phyloP scores from a whole-genome alignment of 2,888 invertebrate species.

The Idaea dimidiata region DNA sequence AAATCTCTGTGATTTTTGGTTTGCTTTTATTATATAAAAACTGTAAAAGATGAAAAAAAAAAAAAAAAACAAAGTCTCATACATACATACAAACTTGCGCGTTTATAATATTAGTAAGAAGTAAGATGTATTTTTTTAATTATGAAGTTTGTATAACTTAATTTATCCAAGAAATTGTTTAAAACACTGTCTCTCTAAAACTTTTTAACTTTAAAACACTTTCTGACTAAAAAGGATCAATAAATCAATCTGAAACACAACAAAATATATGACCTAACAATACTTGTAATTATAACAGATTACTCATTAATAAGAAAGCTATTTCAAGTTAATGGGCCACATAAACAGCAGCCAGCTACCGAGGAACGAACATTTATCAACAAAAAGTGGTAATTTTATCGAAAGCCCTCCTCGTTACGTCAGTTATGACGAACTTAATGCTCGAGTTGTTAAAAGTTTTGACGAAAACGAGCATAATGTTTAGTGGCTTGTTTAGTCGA shows the following conservation, averaged over 20 bases:
- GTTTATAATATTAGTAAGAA: no score
- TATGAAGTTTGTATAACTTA: no score
- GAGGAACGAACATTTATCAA: conserved; percentile 64
- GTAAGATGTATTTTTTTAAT: no score
- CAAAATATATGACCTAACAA: conserved; percentile 49
- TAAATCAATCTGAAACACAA: conserved; percentile 7
- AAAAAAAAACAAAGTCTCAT: no score
- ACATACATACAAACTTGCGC: no score
- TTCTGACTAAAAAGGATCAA: not conserved
- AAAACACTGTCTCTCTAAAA: no score
- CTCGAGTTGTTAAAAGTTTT: conserved; percentile 51
- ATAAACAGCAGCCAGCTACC: conserved; percentile 69
- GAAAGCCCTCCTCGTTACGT: conserved; percentile 59
- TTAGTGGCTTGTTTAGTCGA: conserved; percentile 43
- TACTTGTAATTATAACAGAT: conserved; percentile 69
- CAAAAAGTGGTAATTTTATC: conserved; percentile 75
- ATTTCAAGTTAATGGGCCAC: conserved; percentile 73
- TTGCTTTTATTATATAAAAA: no score
- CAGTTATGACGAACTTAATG: conserved; percentile 57
- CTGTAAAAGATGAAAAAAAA: no score
- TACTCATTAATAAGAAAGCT: conserved; percentile 74
- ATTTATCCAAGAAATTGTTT: no score
- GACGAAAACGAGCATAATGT: conserved; percentile 41
- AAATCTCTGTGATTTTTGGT: no score
- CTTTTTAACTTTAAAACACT: no score